Base-by-base conservation (phyloP, 2,888 invertebrate species). In the Phymatocera aterrima region DNA sequence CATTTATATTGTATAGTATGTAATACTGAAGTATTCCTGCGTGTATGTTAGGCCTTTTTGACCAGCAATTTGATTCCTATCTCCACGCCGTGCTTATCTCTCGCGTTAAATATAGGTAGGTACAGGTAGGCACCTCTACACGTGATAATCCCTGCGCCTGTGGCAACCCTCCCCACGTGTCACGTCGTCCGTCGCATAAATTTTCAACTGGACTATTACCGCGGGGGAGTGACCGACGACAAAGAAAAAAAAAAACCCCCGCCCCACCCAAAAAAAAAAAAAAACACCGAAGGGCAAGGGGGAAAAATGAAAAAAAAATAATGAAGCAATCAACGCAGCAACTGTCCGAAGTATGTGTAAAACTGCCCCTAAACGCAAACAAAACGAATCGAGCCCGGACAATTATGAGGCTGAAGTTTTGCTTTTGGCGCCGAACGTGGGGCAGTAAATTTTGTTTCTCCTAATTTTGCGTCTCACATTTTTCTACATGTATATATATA, bases 131-230 rank as follows among this genome's bases (percentile, higher is more conserved):
- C n/a, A n/a, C n/a, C n/a, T n/a, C n/a, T n/a, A 68, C 68, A 43
- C 68, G 24, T 43, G 46, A 68, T 68, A n/a, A n/a, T n/a, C n/a
- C n/a, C n/a, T n/a, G n/a, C n/a, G n/a, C 68, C 46, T 28, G 28
- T 3, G 37, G 37, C 21, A 34, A 28, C n/a, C 64, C 68, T 46
- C 68, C 28, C 46, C 68, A 46, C 68, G 43, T 68, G 68, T 68
- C 68, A 68, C 68, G 68, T n/a, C n/a, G n/a, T 46, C 68, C 46
- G 43, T 21, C n/a, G 46, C n/a, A 68, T 68, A 68, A 68, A 68
- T 68, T 68, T 3, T 46, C n/a, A n/a, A 46, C 12, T 12, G 3
- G 68, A 68, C 68, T 64, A 64, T 64, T 37, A 40, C 40, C 64
- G 37, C 57, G 6, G 24, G 34, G n/a, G 46, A 24, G 40, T 40